Evolutionary conservation across 2,113 vertebrate species (phyloP).

Genomic region (Bubo blakistoni): DNA sequence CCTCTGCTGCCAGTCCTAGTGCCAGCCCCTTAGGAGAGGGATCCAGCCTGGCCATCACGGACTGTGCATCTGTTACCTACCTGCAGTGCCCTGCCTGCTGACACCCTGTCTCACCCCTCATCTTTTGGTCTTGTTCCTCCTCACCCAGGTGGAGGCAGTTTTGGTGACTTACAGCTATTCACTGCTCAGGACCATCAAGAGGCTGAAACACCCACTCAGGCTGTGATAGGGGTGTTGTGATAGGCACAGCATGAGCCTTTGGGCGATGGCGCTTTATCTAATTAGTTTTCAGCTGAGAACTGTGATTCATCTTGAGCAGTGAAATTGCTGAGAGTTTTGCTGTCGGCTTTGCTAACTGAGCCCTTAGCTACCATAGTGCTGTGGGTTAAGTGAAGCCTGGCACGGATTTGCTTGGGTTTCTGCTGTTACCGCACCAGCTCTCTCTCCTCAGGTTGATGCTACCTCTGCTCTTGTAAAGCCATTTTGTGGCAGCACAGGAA

Average conservation of each 20-base stretch:
- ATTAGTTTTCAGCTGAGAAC: background rate
- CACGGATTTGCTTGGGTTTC: background rate
- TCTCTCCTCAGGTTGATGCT: background rate
- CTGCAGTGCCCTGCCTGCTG: background rate
- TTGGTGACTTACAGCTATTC: background rate
- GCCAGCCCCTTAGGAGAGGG: background rate
- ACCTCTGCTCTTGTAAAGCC: background rate
- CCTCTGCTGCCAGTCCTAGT: background rate
- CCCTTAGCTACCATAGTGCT: background rate
- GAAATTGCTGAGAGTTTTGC: background rate
- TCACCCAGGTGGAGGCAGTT: background rate
- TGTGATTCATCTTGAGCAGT: background rate
- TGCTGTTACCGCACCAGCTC: background rate
- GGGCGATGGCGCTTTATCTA: background rate
- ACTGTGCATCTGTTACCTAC: background rate
- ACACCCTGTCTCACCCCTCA: background rate
- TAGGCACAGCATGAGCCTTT: background rate
- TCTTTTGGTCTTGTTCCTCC: background rate
- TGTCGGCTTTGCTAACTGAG: accelerated
- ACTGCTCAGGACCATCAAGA: background rate
- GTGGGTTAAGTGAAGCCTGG: accelerated
- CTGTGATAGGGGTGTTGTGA: background rate
- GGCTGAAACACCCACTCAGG: background rate
- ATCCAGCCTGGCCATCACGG: background rate
- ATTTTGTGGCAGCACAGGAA: background rate